These are phyloP conservation scores for Merluccius polli DNA, from an alignment of 2,797 vertebrate genomes.

Conservation along the genomic window DNA sequence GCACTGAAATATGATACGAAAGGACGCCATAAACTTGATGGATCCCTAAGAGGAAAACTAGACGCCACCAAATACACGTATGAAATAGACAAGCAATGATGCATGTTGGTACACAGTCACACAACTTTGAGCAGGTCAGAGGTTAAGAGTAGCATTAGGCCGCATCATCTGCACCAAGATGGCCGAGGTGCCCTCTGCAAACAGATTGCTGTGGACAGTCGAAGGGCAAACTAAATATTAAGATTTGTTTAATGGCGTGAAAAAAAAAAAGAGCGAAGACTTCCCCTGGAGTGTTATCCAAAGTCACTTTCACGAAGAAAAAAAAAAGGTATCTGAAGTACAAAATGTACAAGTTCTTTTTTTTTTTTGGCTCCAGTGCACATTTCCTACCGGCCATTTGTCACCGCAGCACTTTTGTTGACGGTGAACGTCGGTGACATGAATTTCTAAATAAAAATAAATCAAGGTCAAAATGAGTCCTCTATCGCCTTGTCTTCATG, in stretches of 20 bases:
- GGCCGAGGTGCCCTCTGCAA: neutral
- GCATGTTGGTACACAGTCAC: no score
- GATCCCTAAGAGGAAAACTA: neutral
- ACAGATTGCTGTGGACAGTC: neutral
- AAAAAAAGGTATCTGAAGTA: neutral
- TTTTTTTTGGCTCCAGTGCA: neutral
- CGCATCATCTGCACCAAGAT: neutral
- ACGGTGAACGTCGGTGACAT: neutral
- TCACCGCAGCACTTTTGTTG: constrained; percentile 3
- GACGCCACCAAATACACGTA: no score
- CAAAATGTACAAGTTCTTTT: neutral
- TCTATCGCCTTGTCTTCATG: neutral
- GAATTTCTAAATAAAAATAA: constrained; percentile 1
- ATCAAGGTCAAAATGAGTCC: neutral
- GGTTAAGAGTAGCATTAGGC: no score
- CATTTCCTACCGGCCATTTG: neutral
- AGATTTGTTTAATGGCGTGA: neutral
- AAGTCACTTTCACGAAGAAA: neutral
- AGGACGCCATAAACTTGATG: neutral
- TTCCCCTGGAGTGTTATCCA: neutral
- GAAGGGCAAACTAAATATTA: neutral
- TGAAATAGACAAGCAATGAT: no score
- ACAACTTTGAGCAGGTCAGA: no score
- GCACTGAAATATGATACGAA: neutral
- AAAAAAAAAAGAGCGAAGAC: neutral